A percentile compares a stretch with the other conserved stretches of the same genome.
Evolutionary conservation across 2,113 vertebrate species (phyloP).

Genomic region (Chionis minor): DNA sequence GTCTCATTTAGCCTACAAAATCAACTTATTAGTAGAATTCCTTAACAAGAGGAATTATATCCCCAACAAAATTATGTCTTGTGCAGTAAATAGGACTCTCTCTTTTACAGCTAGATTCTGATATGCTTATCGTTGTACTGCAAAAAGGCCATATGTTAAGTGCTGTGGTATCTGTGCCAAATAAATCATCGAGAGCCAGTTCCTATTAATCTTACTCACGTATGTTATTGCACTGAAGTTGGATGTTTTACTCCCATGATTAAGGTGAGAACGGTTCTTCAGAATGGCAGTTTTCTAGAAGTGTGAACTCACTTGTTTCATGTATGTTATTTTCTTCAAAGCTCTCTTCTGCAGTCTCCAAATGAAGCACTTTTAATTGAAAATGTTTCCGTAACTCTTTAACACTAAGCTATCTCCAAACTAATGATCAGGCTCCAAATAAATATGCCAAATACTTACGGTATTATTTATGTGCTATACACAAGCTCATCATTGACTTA

Average conservation of each 20-base stretch:
- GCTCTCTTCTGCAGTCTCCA: neutral
- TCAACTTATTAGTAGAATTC: neutral
- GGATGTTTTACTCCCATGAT: neutral
- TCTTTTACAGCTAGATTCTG: neutral
- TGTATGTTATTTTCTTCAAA: conserved; percentile 22
- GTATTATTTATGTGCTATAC: conserved; percentile 61
- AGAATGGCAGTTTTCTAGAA: neutral
- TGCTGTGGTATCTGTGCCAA: neutral
- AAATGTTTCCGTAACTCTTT: conserved; percentile 54
- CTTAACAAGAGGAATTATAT: neutral
- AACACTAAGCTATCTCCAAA: conserved; percentile 8
- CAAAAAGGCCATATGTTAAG: neutral
- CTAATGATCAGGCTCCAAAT: conserved; percentile 47
- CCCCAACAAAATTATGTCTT: neutral
- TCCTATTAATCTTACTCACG: neutral
- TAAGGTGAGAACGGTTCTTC: neutral
- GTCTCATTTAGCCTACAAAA: conserved; percentile 23
- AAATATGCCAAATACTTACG: conserved; percentile 52
- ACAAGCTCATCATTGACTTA: conserved; percentile 65
- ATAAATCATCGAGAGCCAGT: neutral
- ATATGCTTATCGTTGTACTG: neutral
- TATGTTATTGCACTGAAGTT: neutral
- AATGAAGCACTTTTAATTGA: conserved; percentile 7
- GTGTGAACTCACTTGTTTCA: neutral
- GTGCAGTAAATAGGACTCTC: neutral